Percentiles rank a stretch among this genome's conserved stretches.
Conservation (phyloP, 64 coral and sea anemone species). For the Hydrozoanthus tunicans region DNA sequence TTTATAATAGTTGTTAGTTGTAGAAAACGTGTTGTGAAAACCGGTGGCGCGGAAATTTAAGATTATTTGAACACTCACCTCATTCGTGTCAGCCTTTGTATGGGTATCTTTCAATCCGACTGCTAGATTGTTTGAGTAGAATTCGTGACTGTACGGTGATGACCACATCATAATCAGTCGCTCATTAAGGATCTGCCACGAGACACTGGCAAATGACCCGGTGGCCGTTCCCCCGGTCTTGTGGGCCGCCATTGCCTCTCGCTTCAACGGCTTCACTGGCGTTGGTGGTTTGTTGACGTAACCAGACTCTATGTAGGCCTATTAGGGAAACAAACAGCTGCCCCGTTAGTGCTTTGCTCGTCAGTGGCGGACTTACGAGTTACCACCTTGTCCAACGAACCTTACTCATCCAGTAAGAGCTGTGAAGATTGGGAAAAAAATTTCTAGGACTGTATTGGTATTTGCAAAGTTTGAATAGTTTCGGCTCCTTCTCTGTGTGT, state of each 20-base stretch:
- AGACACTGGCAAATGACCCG: constrained; percentile 20
- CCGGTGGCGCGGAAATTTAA: too few species aligned
- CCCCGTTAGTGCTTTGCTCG: background rate
- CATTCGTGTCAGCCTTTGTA: background rate
- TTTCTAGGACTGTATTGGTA: too few species aligned
- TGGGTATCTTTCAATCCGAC: constrained; percentile 11
- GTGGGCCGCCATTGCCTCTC: constrained; percentile 28
- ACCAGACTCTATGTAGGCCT: constrained; percentile 17
- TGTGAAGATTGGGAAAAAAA: too few species aligned
- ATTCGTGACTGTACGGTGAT: constrained; percentile 1
- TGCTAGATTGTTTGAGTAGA: constrained; percentile 4
- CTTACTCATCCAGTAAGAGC: background rate
- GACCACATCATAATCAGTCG: constrained; percentile 26
- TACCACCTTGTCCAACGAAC: background rate
- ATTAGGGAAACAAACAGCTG: background rate
- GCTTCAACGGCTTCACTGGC: background rate
- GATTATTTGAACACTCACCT: too few species aligned
- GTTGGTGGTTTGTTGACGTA: constrained; percentile 20
- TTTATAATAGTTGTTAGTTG: too few species aligned
- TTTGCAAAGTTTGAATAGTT: too few species aligned
- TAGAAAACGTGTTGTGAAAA: too few species aligned
- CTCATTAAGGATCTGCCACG: background rate
- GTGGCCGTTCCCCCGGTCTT: too few species aligned
- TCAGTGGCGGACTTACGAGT: too few species aligned
- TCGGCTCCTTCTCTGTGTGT: too few species aligned